These are phyloP conservation scores for Lepilemur ruficaudatus DNA, from an alignment of 2,797 vertebrate species.

Conservation along the genomic window DNA sequence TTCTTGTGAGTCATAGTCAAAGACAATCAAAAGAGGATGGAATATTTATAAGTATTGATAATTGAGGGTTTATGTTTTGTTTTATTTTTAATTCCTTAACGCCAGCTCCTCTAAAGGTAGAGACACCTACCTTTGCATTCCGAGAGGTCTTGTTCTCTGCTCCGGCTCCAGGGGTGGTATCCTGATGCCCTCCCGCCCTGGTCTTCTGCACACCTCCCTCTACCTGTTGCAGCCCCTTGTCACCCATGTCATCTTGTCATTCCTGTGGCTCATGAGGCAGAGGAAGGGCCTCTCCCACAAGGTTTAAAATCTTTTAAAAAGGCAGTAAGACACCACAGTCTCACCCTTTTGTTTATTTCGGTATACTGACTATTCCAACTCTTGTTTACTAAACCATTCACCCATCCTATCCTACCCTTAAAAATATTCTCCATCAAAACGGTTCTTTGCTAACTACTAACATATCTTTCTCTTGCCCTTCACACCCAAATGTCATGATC, in stretches of 20 bases:
- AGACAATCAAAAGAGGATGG: background rate
- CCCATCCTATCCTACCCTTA: background rate
- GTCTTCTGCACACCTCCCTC: background rate
- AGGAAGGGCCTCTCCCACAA: background rate
- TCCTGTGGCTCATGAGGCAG: background rate
- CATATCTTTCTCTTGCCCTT: background rate
- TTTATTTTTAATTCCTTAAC: background rate
- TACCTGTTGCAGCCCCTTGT: background rate
- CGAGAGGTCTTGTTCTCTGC: background rate
- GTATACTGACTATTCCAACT: background rate
- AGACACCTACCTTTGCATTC: background rate
- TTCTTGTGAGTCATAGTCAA: slow-evolving; percentile 24
- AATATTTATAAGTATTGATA: background rate
- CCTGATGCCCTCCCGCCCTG: background rate
- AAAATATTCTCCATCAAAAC: background rate
- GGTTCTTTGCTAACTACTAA: background rate
- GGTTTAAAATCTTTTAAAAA: background rate
- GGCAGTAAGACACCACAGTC: background rate
- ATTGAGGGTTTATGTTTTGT: background rate
- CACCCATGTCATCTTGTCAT: background rate
- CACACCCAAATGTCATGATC: background rate
- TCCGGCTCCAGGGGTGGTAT: background rate
- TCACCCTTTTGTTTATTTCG: background rate
- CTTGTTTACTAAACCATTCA: background rate
- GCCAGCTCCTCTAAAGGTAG: background rate